Evolutionary conservation across 2,113 vertebrate species (phyloP).

Genomic region (Mola mola): DNA sequence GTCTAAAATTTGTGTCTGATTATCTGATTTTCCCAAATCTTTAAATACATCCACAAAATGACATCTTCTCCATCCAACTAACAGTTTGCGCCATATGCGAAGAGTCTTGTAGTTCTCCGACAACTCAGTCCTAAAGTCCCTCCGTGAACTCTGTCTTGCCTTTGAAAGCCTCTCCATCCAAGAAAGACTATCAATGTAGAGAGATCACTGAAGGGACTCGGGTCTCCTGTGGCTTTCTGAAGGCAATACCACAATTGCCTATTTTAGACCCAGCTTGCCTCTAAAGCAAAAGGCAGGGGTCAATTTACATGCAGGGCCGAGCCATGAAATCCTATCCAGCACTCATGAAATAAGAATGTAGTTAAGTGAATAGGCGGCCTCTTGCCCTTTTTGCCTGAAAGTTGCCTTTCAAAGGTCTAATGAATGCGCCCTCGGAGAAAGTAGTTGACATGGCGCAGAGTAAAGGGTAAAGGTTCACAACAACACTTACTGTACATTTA

Average conservation of each 20-base stretch:
- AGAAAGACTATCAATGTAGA: conserved; percentile 60
- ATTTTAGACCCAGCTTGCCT: conserved; percentile 69
- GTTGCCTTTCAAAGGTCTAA: conserved; percentile 46
- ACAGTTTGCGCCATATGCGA: too few species aligned
- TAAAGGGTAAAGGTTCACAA: conserved; percentile 11
- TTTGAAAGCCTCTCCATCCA: conserved; percentile 54
- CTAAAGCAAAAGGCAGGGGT: conserved; percentile 47
- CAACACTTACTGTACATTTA: conserved; percentile 16
- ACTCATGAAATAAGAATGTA: conserved; percentile 73
- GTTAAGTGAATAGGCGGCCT: conserved; percentile 59
- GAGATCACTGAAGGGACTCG: conserved; percentile 57
- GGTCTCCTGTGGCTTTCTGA: conserved; percentile 66
- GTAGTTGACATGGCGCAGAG: conserved; percentile 21
- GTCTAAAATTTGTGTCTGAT: too few species aligned
- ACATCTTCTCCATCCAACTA: too few species aligned
- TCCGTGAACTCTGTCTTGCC: conserved; percentile 42
- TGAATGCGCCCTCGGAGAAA: conserved; percentile 33
- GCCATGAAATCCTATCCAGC: conserved; percentile 62
- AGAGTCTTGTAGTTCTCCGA: too few species aligned
- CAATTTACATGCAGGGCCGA: conserved; percentile 67
- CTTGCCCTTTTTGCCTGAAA: conserved; percentile 62
- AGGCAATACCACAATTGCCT: conserved; percentile 65
- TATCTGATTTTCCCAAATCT: too few species aligned
- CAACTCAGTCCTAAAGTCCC: conserved; percentile 7
- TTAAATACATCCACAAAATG: too few species aligned